Evolutionary conservation across 2,888 invertebrate genomes (phyloP), one percentile per base, ranked within the genome.

Genomic region (Plagodis pulveraria): DNA sequence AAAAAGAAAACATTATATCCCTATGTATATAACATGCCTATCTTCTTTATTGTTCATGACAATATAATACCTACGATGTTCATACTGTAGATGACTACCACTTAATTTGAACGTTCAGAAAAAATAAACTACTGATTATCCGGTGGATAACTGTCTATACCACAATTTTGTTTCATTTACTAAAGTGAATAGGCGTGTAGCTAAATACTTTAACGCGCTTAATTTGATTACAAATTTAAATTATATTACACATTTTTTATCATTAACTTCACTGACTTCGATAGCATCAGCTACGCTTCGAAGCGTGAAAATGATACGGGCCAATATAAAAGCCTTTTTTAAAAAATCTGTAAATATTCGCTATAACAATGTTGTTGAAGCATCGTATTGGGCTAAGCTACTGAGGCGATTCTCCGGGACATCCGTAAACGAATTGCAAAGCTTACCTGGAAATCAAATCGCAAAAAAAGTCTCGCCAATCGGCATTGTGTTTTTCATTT

Each of bases 21-120:
- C 81, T 85, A 78, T 90, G 88, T 91, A 91, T 80, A 91, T 88
- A 88, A 78, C 70, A 83, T 76, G 84, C 80, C 83, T 86, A 80
- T 77, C 81, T 83, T 81, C 71, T 83, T 81, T 84, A 81, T 87
- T 87, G 84, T 84, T 87, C 77, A 78, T 76, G 87, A 89, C 84
- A 86, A 88, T 88, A 86, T 87, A 84, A 86, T 78, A 91, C 91
- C 89, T 90, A 87, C 71, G 83, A 87, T 88, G 89, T 90, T 90
- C 89, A 87, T 86, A 80, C 81, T 83, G 86, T 89, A 87, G 87
- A 85, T 81, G 85, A 84, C 80, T 85, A 83, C 83, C 83, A 83
- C 81, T 86, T 84, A 84, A 87, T 89, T 87, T 86, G 83, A 85
- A 84, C 74, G 83, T 82, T 87, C 80, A 81, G 77, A 75, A 83